These are phyloP conservation scores for Pseudois nayaur DNA, from an alignment of 2,113 vertebrate genomes.

Conservation along the genomic window DNA sequence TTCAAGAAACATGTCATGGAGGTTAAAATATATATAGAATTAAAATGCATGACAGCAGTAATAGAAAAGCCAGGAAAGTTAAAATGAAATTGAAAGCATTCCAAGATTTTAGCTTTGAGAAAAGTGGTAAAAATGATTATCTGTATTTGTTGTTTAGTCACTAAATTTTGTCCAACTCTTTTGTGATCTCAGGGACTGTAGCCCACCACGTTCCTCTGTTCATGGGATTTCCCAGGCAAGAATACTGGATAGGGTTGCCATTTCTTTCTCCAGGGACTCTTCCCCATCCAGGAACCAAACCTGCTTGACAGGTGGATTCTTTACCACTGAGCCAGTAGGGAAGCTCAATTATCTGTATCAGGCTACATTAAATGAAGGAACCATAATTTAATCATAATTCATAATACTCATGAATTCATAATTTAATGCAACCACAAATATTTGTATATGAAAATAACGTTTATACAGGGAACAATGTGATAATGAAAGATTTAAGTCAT, in stretches of 20 bases:
- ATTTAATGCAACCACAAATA: not conserved
- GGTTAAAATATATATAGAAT: not conserved
- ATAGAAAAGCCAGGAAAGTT: not conserved
- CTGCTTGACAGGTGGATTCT: not conserved
- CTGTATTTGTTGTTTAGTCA: not conserved
- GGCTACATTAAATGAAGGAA: not conserved
- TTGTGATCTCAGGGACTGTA: not conserved
- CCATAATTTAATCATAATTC: not conserved
- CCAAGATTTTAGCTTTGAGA: not conserved
- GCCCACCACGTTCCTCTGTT: not conserved
- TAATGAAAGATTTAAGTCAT: not conserved
- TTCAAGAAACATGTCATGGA: not conserved
- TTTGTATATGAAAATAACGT: not conserved
- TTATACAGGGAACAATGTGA: not conserved
- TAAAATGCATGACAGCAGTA: not conserved
- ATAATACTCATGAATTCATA: not conserved
- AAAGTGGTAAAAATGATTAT: not conserved
- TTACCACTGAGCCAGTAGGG: not conserved
- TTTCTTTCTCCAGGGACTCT: not conserved
- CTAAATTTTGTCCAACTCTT: not conserved
- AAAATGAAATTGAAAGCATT: not conserved
- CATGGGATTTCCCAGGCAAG: not conserved
- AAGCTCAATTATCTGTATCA: not conserved
- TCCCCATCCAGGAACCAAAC: not conserved
- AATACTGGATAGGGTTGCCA: not conserved